Conservation (phyloP, 2,888 invertebrate genomes). For the Drosophila engyochracea region DNA sequence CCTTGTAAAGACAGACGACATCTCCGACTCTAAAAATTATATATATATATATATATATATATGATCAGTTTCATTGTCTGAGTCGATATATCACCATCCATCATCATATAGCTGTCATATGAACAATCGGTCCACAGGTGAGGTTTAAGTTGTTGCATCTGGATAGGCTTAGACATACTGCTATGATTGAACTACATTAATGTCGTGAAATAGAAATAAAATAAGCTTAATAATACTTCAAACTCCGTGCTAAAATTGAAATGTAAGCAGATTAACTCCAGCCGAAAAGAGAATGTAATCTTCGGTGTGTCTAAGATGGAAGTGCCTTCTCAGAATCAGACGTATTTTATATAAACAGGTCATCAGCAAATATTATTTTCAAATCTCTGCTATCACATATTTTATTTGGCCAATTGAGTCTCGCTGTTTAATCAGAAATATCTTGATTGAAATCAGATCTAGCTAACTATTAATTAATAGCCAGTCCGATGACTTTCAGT, state of each 20-base stretch:
- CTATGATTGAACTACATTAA: not conserved
- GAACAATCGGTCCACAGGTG: not conserved
- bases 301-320: not conserved
- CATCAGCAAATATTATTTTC: not conserved
- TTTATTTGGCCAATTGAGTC: not conserved
- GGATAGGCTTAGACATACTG: not conserved
- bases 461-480: slow-evolving; percentile 38
- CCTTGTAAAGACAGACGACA: not conserved
- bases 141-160: not conserved
- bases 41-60: not conserved
- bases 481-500: slow-evolving; percentile 9
- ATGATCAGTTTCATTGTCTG: not conserved
- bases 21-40: not conserved
- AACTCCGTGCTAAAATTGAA: not conserved
- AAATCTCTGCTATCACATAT: not conserved
- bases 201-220: too few relatives aligned
- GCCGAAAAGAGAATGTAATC: rapidly evolving
- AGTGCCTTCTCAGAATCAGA: not conserved
- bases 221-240: not conserved
- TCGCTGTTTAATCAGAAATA: not conserved
- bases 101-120: not conserved
- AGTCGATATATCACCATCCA: not conserved
- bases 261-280: not conserved
- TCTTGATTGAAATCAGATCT: slow-evolving; percentile 1
- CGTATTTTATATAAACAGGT: not conserved